Conservation (phyloP, 2,113 vertebrate genomes). For the Mormyrus iriodes region DNA sequence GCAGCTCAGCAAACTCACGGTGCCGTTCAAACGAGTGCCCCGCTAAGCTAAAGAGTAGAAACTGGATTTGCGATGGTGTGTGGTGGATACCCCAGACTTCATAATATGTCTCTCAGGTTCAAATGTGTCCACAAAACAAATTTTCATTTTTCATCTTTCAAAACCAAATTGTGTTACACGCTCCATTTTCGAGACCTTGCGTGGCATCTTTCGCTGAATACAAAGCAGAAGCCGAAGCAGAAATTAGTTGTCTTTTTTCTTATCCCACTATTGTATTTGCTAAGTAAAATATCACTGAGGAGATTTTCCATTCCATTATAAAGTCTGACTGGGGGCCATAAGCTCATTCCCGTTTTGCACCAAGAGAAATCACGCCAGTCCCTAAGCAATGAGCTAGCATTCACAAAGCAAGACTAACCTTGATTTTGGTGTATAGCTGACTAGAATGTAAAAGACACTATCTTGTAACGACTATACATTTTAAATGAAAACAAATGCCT, state of each 20-base stretch:
- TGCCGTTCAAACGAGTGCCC: background rate
- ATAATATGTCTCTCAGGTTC: background rate
- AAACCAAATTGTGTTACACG: background rate
- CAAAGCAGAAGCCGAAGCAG: background rate
- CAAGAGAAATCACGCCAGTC: background rate
- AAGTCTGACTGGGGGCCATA: background rate
- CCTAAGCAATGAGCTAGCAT: background rate
- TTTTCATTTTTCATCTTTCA: background rate
- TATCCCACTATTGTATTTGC: background rate
- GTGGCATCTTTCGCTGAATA: background rate
- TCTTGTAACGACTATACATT: background rate
- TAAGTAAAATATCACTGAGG: background rate
- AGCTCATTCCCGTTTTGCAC: background rate
- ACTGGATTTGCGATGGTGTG: background rate
- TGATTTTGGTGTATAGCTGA: background rate
- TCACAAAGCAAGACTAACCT: background rate
- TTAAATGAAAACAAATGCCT: slow-evolving; percentile 13
- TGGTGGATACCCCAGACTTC: background rate
- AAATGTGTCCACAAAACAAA: background rate
- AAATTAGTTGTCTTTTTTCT: background rate
- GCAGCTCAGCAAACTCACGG: background rate
- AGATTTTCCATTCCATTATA: background rate
- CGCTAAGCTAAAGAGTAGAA: background rate
- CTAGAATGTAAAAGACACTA: background rate
- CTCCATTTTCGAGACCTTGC: background rate